These are phyloP conservation scores for Zootoca vivipara DNA, from an alignment of 2,113 vertebrate species.

Conservation along the genomic window DNA sequence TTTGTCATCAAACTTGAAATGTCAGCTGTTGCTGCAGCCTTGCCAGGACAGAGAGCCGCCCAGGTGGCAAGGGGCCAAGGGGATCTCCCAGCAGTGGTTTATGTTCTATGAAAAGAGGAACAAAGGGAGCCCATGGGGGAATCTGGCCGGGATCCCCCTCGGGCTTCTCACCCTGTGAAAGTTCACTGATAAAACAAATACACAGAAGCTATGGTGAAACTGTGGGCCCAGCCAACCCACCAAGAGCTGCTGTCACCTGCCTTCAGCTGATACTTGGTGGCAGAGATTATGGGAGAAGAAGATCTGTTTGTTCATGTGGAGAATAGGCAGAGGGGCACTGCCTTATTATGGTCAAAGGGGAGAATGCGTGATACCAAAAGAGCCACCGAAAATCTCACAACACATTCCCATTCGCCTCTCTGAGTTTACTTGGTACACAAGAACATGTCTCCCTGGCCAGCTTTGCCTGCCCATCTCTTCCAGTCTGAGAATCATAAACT, in stretches of 20 bases:
- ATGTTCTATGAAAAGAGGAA: not conserved
- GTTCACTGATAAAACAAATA: not conserved
- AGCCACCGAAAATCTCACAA: not conserved
- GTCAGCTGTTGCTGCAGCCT: conserved; percentile 25
- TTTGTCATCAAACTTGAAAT: conserved; percentile 53
- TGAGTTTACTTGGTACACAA: not conserved
- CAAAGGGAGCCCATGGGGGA: too few species aligned
- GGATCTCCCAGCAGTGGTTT: not conserved
- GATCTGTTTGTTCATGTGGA: not conserved
- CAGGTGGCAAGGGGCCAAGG: not conserved
- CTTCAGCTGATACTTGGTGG: not conserved
- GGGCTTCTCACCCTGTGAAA: too few species aligned
- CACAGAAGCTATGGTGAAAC: not conserved
- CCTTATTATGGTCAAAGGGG: not conserved
- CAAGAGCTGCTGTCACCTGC: not conserved
- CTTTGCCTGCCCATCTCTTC: not conserved
- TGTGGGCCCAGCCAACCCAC: not conserved
- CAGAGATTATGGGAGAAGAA: too few species aligned
- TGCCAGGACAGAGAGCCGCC: not conserved
- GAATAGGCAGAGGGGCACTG: not conserved
- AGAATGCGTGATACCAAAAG: not conserved
- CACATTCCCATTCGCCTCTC: not conserved
- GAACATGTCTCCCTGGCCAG: not conserved
- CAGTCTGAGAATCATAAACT: not conserved
- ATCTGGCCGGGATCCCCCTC: too few species aligned